Base-by-base conservation (phyloP, 2,888 invertebrate genomes). In the Lamellibrachia columna region DNA sequence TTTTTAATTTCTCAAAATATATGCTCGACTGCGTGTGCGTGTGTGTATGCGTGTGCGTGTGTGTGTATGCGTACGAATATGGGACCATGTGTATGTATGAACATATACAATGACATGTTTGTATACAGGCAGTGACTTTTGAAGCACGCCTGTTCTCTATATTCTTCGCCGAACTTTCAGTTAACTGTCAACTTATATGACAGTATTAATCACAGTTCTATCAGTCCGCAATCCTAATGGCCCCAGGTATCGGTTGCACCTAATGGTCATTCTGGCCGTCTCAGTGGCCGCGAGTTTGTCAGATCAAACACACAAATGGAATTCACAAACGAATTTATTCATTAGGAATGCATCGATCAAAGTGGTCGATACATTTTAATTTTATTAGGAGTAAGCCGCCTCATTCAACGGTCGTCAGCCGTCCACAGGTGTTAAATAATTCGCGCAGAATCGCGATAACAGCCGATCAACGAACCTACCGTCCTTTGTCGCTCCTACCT, bases 401-500 rank as follows among this genome's bases (percentile, higher is more conserved):
- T 6, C 75, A 75, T 22, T 22, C 75, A 75, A 3, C 15, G 22
- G 75, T 75, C 75, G 75, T 75, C 75, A 75, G 2, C 75, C n/a
- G 75, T 75, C 75, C n/a, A 75, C n/a, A 75, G 75, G 75, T 75
- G 75, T 75, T 75, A 75, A 75, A 75, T 75, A 75, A 75, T 75
- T 75, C 75, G 75, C 75, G 15, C 75, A 75, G 15, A 75, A 15
- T 75, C 75, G 75, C 75, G 75, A 75, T 75, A 75, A 75, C 75
- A n/a, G 75, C 75, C 15, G 22, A n/a, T 15, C 75, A 75, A 75
- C n/a, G n/a, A 75, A 75, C 22, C 75, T 6, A n/a, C 6, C 15
- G 6, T 75, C 75, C 75, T 75, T 75, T 75, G 75, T 22, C 22
- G 15, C 75, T 6, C 75, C 22, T 22, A n/a, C 75, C 75, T 15